Base-by-base conservation (phyloP, 2,888 invertebrate genomes). In the Drosophila conformis region DNA sequence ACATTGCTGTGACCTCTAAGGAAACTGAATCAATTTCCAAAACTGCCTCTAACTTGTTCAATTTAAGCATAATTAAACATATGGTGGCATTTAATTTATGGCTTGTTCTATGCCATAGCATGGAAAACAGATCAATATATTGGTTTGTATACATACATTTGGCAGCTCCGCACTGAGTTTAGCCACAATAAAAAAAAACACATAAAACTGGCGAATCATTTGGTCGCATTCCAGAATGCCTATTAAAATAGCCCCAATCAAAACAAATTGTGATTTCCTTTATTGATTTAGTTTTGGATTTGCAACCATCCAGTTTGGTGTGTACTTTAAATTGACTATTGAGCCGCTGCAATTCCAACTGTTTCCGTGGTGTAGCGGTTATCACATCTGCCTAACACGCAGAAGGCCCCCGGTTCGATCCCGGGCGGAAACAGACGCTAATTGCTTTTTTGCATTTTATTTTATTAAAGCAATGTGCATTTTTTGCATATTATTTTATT, bases 341-440 rank as follows among this genome's bases (percentile, higher is more conserved):
- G 2, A 1, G 74, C 21, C 52, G 18, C 1, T 0, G 0, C 1
- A 4, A 1, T 33, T 56, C 29, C 76, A 79, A 52, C 77, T 82
- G 93, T 92, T 92, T 93, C 92, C 89, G 92, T 92, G 91, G 93
- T 94, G 93, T 92, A 94, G 92, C 87, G 93, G 91, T 93, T 93
- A 93, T 93, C 93, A 93, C 93, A 92, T 93, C 93, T 92, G 93
- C 93, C 93, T 93, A 92, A 93, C 93, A 93, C 93, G 93, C 93
- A 92, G 93, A 93, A 93, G 93, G 93, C 93, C 93, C 93, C 93
- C 93, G 93, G 93, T 93, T 93, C 93, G 93, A 93, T 92, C 93
- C 93, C 93, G 93, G 93, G 93, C 93, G 84, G 84, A 84, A 84
- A 84, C 84, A 84, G 63, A 29, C 40, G 8, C 4, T 2, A 7